Conservation (phyloP, 2,888 invertebrate species). For the Cistogaster globosa region DNA sequence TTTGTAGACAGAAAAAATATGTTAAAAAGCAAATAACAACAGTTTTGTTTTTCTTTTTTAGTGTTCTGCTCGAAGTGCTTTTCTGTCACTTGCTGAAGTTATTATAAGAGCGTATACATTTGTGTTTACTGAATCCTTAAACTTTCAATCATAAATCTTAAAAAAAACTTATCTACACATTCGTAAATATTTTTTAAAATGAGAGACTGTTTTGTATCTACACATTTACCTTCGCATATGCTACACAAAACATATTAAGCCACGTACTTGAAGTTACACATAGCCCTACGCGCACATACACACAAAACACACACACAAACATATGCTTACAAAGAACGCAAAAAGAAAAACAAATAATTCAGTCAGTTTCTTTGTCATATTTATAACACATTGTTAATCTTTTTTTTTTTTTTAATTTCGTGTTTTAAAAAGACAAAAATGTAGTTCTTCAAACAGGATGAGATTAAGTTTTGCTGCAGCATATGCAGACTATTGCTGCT, state of each 20-base stretch:
- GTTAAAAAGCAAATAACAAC: constrained; percentile 7
- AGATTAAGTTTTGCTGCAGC: background rate
- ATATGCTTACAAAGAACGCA: background rate
- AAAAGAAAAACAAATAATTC: constrained; percentile 16
- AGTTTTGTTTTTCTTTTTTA: background rate
- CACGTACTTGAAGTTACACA: background rate
- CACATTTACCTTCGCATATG: constrained; percentile 27
- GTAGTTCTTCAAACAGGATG: background rate
- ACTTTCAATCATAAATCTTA: constrained; percentile 30
- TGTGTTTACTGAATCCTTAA: constrained; percentile 24
- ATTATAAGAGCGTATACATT: background rate
- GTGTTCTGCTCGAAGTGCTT: constrained; percentile 26
- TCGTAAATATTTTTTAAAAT: background rate
- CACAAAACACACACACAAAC: background rate
- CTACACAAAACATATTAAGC: constrained; percentile 20
- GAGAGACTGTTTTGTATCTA: constrained; percentile 7
- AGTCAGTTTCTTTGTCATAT: background rate
- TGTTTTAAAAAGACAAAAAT: background rate
- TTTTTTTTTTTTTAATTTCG: constrained; percentile 13
- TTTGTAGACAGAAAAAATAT: background rate
- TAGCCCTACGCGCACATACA: background rate
- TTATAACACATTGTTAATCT: constrained; percentile 15
- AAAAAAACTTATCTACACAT: constrained; percentile 3
- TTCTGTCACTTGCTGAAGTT: constrained; percentile 37
- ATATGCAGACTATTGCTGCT: background rate